These are phyloP conservation scores for Pomatorhinus ruficollis DNA, from an alignment of 2,113 vertebrate species.

Conservation along the genomic window DNA sequence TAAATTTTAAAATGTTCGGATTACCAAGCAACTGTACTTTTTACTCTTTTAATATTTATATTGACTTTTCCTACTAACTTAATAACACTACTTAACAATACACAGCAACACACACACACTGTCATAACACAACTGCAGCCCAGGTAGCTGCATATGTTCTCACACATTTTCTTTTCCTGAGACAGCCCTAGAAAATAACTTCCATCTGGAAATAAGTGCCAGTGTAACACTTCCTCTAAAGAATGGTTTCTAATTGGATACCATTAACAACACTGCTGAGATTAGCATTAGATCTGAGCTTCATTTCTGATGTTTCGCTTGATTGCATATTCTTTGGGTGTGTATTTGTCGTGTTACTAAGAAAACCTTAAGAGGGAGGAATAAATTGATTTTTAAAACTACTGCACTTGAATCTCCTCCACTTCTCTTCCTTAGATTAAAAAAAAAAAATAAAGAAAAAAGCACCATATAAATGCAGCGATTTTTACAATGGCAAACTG, in stretches of 20 bases:
- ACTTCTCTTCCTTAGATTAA: neutral
- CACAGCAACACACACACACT: neutral
- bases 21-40: neutral
- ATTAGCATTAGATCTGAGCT: neutral
- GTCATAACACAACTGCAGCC: neutral
- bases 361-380: neutral
- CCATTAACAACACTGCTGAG: neutral
- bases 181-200: neutral
- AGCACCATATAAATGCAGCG: neutral
- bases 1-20: neutral
- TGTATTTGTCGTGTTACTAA: neutral
- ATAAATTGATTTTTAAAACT: neutral
- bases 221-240: neutral
- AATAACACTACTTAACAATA: neutral
- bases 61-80: neutral
- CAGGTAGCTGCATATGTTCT: neutral
- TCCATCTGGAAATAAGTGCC: neutral
- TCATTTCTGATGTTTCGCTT: neutral
- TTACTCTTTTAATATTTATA: neutral
- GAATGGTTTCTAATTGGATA: neutral
- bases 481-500: neutral
- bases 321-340: slow-evolving; percentile 12
- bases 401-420: neutral
- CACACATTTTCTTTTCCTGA: neutral
- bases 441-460: neutral